Conservation (phyloP, 1,140 invertebrate genomes). For the Amyelois transitella region DNA sequence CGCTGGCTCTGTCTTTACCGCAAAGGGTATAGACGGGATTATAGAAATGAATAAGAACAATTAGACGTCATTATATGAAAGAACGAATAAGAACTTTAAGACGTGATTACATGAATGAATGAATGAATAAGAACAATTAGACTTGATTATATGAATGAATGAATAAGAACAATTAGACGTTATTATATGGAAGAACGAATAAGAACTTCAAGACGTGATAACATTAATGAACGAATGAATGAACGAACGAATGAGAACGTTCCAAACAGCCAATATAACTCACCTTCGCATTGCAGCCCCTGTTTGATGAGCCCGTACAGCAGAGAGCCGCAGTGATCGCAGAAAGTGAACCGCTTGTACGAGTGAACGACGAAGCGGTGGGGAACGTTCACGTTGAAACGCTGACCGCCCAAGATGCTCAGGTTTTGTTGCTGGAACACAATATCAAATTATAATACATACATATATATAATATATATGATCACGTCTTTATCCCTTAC, state of each 20-base stretch:
- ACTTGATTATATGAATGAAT: too few species aligned
- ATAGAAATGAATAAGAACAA: too few species aligned
- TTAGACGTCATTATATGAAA: too few species aligned
- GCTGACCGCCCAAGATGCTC: conserved; percentile 77
- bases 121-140: too few species aligned
- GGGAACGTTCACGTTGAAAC: conserved; percentile 99
- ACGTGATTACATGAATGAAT: neutral
- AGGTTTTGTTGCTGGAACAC: conserved; percentile 42
- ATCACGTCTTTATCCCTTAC: too few species aligned
- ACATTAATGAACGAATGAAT: neutral
- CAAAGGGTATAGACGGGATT: too few species aligned
- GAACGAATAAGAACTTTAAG: neutral
- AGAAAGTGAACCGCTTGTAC: conserved; percentile 98
- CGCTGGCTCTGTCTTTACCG: too few species aligned
- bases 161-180: too few species aligned
- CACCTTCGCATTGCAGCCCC: conserved; percentile 97
- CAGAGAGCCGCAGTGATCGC: conserved; percentile 95
- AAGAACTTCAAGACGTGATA: neutral
- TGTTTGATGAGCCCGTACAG: conserved; percentile 97
- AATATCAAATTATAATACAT: too few species aligned
- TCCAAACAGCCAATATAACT: conserved; percentile 7
- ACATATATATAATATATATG: too few species aligned
- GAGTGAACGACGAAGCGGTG: conserved; percentile 95
- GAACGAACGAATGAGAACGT: too few species aligned
- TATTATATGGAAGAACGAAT: too few species aligned